Evolutionary conservation across 2,113 vertebrate species (phyloP).

Genomic region (Anseranas semipalmata): DNA sequence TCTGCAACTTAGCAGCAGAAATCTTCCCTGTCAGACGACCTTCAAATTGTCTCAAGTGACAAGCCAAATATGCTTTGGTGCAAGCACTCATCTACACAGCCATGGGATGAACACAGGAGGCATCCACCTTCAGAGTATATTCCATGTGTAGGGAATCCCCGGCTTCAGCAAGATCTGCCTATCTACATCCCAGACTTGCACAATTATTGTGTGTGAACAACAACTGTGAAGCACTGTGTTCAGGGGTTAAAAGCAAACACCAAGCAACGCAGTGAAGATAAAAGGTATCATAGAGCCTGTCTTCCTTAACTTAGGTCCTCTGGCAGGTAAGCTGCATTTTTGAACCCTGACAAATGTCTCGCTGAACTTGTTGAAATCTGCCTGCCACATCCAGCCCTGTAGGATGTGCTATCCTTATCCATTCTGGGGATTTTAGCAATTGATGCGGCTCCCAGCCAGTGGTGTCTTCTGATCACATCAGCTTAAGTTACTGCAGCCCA

Average conservation of each 20-base stretch:
- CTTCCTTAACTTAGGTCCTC: neutral
- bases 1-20: neutral
- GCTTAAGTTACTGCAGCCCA: neutral
- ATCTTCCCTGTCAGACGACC: neutral
- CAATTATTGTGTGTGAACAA: neutral
- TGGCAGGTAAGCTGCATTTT: neutral
- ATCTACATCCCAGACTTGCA: neutral
- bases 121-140: neutral
- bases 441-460: neutral
- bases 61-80: neutral
- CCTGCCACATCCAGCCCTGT: neutral
- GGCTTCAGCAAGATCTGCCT: neutral
- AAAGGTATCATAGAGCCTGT: neutral
- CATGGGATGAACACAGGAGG: too few relatives aligned
- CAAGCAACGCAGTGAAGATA: neutral
- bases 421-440: neutral
- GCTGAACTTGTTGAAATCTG: neutral
- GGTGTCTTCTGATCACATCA: neutral
- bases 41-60: neutral
- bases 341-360: neutral
- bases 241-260: neutral
- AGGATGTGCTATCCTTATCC: neutral
- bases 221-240: neutral
- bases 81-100: neutral
- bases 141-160: neutral